Conservation (phyloP, 2,797 vertebrate species). For the Poecilia gillii region DNA sequence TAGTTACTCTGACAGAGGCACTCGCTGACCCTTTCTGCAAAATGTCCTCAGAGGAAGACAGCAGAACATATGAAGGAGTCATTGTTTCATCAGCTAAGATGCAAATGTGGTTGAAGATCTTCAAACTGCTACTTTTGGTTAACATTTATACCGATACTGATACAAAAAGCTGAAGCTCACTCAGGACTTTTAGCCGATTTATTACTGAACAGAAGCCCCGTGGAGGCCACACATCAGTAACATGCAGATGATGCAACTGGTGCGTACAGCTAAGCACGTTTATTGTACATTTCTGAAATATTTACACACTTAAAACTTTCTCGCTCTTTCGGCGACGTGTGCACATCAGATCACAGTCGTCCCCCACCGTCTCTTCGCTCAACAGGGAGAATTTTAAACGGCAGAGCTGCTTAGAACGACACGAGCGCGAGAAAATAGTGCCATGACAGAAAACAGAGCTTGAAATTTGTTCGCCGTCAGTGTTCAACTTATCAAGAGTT, state of each 20-base stretch:
- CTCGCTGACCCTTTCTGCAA: not conserved
- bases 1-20: not conserved
- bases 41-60: not conserved
- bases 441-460: constrained; percentile 15
- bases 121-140: constrained; percentile 18
- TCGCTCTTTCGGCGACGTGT: constrained; percentile 3
- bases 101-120: not conserved
- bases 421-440: not conserved
- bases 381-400: constrained; percentile 6
- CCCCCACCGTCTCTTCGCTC: constrained; percentile 20
- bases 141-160: not conserved
- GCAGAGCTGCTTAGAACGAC: constrained; percentile 20
- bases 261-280: constrained; percentile 37
- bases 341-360: constrained; percentile 27
- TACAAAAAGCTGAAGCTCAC: not conserved
- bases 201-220: not conserved
- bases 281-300: constrained; percentile 65
- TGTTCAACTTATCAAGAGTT: not conserved
- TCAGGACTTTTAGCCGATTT: not conserved
- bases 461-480: not conserved
- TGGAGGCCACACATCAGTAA: not conserved
- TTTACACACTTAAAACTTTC: constrained; percentile 63
- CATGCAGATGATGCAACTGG: constrained; percentile 31
- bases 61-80: not conserved
- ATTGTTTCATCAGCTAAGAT: not conserved